phyloP scores from a whole-genome alignment of 2,888 invertebrate genomes.

The Mesorhabditis sp. region DNA sequence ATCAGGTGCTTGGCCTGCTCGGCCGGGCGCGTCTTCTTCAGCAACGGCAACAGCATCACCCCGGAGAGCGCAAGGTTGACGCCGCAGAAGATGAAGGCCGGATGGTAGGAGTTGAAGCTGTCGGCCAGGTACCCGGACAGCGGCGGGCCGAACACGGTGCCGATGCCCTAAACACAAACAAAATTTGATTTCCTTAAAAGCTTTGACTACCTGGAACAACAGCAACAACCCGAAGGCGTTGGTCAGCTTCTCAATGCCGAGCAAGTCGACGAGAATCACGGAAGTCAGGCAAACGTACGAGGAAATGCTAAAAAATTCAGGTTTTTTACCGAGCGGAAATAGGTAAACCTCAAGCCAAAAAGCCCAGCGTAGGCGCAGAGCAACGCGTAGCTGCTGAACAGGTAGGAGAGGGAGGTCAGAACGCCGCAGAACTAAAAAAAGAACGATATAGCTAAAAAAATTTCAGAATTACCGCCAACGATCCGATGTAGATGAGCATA shows the following conservation, averaged over 20 bases:
- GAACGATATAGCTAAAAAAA: no score
- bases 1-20: no score
- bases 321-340: not conserved
- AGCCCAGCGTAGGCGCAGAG: constrained; percentile 75
- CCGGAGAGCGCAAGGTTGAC: constrained; percentile 33
- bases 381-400: constrained; percentile 72
- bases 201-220: constrained; percentile 67
- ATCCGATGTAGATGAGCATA: constrained; percentile 80
- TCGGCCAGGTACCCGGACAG: constrained; percentile 80
- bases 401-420: constrained; percentile 78
- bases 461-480: constrained; percentile 68
- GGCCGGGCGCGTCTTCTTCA: no score
- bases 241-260: constrained; percentile 89
- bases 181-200: not conserved
- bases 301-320: constrained; percentile 39
- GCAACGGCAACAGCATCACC: not conserved
- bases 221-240: constrained; percentile 95
- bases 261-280: constrained; percentile 89
- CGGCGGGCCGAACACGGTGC: constrained; percentile 79
- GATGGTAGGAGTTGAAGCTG: constrained; percentile 72
- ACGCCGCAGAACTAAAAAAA: constrained; percentile 72
- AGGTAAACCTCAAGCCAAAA: constrained; percentile 57
- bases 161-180: constrained; percentile 72
- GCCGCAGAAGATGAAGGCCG: constrained; percentile 84
- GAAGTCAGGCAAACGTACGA: constrained; percentile 90